Conservation (phyloP, 2,797 vertebrate species). For the Pipistrellus kuhlii region DNA sequence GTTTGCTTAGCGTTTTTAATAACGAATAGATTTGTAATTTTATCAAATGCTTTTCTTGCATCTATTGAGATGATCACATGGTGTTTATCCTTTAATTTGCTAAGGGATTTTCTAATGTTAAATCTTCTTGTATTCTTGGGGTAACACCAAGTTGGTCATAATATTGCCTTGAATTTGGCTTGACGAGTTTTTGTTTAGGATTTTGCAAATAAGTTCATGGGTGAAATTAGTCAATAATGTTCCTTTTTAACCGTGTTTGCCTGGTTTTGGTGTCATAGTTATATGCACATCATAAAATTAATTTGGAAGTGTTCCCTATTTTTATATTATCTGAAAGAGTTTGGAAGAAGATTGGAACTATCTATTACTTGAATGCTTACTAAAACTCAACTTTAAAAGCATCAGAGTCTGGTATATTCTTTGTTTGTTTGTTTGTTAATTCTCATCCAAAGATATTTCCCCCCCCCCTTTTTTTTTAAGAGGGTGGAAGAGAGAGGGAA, state of each 20-base stretch:
- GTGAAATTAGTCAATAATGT: not conserved
- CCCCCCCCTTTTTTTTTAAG: too few relatives aligned
- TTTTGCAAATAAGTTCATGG: not conserved
- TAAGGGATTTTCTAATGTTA: constrained; percentile 10
- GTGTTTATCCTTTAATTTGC: constrained; percentile 14
- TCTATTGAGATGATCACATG: not conserved
- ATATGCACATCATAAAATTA: not conserved
- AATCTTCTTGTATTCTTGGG: not conserved
- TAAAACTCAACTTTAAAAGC: constrained; percentile 36
- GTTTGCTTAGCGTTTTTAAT: not conserved
- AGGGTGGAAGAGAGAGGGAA: too few relatives aligned
- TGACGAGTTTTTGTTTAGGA: constrained; percentile 18
- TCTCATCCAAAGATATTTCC: too few relatives aligned
- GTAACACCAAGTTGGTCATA: not conserved
- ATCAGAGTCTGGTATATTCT: not conserved
- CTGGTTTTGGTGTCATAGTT: constrained; percentile 1
- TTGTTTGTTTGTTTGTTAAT: not conserved
- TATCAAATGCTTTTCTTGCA: not conserved
- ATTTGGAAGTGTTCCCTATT: not conserved
- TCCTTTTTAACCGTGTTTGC: not conserved
- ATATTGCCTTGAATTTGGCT: not conserved
- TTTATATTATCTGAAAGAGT: not conserved
- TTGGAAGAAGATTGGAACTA: not conserved
- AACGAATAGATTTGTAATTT: not conserved
- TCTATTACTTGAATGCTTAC: not conserved